These are phyloP conservation scores for Leptodactylus fallax DNA, from an alignment of 2,797 vertebrate genomes.

Conservation along the genomic window DNA sequence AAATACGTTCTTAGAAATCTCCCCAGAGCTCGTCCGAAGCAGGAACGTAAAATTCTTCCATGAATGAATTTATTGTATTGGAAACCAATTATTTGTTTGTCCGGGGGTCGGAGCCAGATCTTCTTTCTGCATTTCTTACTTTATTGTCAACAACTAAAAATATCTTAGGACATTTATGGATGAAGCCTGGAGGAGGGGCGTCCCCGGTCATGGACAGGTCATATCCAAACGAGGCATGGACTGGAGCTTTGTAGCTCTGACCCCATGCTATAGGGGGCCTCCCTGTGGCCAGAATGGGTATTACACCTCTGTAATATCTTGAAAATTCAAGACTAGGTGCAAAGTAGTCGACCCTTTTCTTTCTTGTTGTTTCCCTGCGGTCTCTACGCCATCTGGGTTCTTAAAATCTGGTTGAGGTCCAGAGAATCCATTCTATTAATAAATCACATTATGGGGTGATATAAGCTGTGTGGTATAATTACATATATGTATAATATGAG, in stretches of 20 bases:
- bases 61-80: background rate
- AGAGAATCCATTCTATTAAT: background rate
- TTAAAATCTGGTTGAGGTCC: background rate
- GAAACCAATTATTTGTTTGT: background rate
- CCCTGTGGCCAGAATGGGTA: background rate
- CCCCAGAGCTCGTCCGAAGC: background rate
- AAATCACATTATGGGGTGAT: no score
- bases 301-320: background rate
- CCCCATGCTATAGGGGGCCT: background rate
- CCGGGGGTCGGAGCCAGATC: background rate
- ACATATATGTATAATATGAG: no score
- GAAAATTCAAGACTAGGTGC: background rate
- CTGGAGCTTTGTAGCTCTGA: background rate
- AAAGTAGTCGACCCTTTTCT: no score
- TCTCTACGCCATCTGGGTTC: background rate
- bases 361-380: no score
- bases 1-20: background rate
- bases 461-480: no score
- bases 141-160: constrained; percentile 43
- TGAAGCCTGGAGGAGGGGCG: background rate
- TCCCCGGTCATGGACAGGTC: background rate
- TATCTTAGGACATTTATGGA: background rate
- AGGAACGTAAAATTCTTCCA: background rate
- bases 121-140: background rate
- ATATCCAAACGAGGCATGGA: background rate